Evolutionary conservation across 2,888 invertebrate genomes (phyloP).

Genomic region (Gymnoscelis rufifasciata): DNA sequence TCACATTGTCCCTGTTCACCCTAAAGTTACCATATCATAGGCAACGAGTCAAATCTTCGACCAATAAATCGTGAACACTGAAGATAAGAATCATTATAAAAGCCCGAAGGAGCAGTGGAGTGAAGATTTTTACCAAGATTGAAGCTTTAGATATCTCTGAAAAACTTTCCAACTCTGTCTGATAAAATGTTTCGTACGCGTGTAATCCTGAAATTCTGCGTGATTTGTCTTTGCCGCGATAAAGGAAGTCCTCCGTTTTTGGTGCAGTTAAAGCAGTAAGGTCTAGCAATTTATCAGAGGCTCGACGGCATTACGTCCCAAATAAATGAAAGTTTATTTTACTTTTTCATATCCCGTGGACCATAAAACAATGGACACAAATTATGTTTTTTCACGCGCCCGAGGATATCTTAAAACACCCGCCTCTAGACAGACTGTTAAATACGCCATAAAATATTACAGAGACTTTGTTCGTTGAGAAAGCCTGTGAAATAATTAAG

Average conservation of each 20-base stretch:
- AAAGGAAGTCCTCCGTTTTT: slow-evolving; percentile 39
- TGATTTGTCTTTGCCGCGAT: slow-evolving; percentile 64
- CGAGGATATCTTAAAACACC: slow-evolving; percentile 46
- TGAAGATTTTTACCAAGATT: slow-evolving; percentile 58
- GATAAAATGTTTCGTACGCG: slow-evolving; percentile 68
- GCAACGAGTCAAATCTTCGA: neutral
- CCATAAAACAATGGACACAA: slow-evolving; percentile 39
- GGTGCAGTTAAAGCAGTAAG: slow-evolving; percentile 45
- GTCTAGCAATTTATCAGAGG: slow-evolving; percentile 36
- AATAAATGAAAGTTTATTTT: slow-evolving; percentile 33
- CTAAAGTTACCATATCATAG: neutral
- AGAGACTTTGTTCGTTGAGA: slow-evolving; percentile 51
- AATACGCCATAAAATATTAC: slow-evolving; percentile 67
- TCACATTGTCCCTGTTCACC: too few species aligned
- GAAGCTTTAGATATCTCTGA: slow-evolving; percentile 58
- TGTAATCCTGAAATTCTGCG: slow-evolving; percentile 63
- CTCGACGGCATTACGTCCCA: slow-evolving; percentile 21
- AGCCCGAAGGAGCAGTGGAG: slow-evolving; percentile 55
- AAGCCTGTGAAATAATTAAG: slow-evolving; percentile 68
- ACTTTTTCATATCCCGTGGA: slow-evolving; percentile 30
- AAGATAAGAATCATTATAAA: slow-evolving; percentile 41
- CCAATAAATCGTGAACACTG: neutral
- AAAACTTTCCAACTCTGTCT: slow-evolving; percentile 52
- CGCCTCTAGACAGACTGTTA: slow-evolving; percentile 56
- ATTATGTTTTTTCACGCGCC: slow-evolving; percentile 39